phyloP scores from a whole-genome alignment of 2,797 vertebrate genomes.

The Triplophysa yarkandensis region DNA sequence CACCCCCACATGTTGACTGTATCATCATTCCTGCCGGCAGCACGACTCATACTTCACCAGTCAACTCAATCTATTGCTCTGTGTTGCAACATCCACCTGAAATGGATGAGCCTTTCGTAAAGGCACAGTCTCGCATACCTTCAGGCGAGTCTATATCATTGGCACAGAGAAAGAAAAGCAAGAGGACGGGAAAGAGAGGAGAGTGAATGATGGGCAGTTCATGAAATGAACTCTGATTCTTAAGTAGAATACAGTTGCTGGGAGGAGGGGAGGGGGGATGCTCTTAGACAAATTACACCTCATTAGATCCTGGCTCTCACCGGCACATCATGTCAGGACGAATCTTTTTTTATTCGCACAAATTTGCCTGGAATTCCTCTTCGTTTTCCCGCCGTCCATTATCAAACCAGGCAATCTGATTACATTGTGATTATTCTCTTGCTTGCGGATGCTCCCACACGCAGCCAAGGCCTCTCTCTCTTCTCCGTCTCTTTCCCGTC shows the following conservation, averaged over 20 bases:
- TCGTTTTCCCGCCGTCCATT: constrained; percentile 99
- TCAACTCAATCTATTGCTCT: constrained; percentile 37
- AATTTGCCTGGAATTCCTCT: constrained; percentile 99
- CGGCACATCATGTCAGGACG: constrained; percentile 97
- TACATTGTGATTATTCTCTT: constrained; percentile 97
- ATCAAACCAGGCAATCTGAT: constrained; percentile 99
- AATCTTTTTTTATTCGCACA: constrained; percentile 99
- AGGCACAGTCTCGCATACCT: constrained; percentile 5
- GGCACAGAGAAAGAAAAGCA: constrained; percentile 7
- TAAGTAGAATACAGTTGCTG: constrained; percentile 56
- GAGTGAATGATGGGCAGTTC: constrained; percentile 58
- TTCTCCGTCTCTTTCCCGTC: constrained; percentile 21
- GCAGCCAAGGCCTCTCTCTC: constrained; percentile 68
- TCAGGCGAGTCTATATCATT: constrained; percentile 18
- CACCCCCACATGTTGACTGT: constrained; percentile 34
- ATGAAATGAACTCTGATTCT: constrained; percentile 56
- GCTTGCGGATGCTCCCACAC: constrained; percentile 89
- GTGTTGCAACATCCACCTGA: constrained; percentile 28
- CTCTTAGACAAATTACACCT: constrained; percentile 99
- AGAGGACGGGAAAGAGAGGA: constrained; percentile 9
- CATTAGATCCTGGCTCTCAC: constrained; percentile 98
- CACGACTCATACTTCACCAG: constrained; percentile 44
- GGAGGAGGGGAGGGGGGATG: constrained; percentile 60
- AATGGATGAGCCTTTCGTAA: constrained; percentile 8
- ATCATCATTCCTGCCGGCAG: constrained; percentile 46